Base-by-base conservation (phyloP, 2,113 vertebrate genomes). In the Spea multiplicata region DNA sequence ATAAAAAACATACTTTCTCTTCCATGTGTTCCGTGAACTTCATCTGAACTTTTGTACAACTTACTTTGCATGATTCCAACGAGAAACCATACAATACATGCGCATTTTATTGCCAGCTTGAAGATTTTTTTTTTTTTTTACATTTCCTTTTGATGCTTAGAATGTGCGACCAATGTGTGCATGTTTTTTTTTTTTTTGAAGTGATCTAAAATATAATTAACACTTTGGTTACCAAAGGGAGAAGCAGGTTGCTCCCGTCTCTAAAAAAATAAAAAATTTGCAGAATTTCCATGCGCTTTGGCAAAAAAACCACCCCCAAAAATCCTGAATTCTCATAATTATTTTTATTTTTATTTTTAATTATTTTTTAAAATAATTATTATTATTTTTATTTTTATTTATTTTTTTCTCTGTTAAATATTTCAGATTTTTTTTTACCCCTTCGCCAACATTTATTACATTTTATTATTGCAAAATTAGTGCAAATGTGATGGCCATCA, bases 21-120 rank as follows among this genome's bases (percentile, higher is more conserved):
- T 16, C 50, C 73, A 75, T 50, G 64, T 75, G 73, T 66, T 75
- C 47, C n/a, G 30, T 75, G 73, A 75, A 75, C 73, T 65, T 64
- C 49, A 13, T 7, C 9, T 66, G 47, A 75, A 75, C 73, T 44
- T 45, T 75, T 5, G 48, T 53, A 50, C 46, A 66, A 66, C 8
- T 9, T 50, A 44, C 46, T 62, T 62, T 62, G 59, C 72, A 74
- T 61, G 48, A 66, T 75, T 61, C 30, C 46, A 44, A 49, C 17
- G n/a, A 44, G 49, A 74, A 52, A 13, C 50, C 14, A 49, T 65
- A 74, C 49, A 65, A 74, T 65, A 62, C 47, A 65, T 30, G 30
- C 47, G 45, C 5, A 75, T 66, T 61, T 13, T 48, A 61, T 17
- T 44, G 14, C 73, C 16, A 52, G 61, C 55, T 5, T 13, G 9